phyloP scores from a whole-genome alignment of 2,797 vertebrate genomes.

The Malacoctenus gilli region DNA sequence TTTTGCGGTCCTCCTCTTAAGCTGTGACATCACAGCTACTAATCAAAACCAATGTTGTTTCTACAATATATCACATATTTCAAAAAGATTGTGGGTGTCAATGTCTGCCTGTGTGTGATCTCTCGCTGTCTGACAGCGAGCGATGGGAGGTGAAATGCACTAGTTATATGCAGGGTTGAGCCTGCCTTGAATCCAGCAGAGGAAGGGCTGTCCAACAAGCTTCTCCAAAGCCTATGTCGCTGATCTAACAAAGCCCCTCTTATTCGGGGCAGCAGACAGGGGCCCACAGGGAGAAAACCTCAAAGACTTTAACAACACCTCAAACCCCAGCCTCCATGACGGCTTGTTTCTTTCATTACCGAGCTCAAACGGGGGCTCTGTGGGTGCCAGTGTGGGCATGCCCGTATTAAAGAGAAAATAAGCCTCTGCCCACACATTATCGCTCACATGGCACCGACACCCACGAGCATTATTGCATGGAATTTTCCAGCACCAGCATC shows the following conservation, averaged over 20 bases:
- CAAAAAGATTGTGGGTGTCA: conserved; percentile 20
- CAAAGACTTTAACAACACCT: conserved; percentile 82
- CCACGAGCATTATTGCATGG: conserved; percentile 77
- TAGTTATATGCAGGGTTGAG: conserved; percentile 49
- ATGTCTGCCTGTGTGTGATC: conserved; percentile 29
- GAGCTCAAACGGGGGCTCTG: conserved; percentile 74
- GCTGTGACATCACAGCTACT: conserved; percentile 51
- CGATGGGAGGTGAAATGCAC: conserved; percentile 45
- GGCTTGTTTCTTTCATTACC: conserved; percentile 78
- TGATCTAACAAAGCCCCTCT: conserved; percentile 78
- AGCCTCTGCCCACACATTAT: conserved; percentile 80
- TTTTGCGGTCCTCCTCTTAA: conserved; percentile 48
- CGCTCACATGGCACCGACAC: conserved; percentile 76
- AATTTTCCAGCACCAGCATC: conserved; percentile 77
- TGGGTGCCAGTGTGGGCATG: conserved; percentile 77
- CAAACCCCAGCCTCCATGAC: conserved; percentile 75
- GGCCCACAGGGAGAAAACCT: conserved; percentile 78
- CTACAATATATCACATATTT: conserved; percentile 26
- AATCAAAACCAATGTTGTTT: conserved; percentile 43
- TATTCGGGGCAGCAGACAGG: conserved; percentile 76
- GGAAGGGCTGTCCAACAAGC: conserved; percentile 68
- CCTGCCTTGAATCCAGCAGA: conserved; percentile 58
- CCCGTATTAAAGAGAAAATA: conserved; percentile 78
- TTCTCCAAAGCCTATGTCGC: conserved; percentile 67
- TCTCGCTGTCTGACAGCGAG: conserved; percentile 40